Evolutionary conservation across 37 sponge, comb jelly and placozoan genomes (phyloP), one percentile per base, ranked within the genome.

Genomic region (Theonella swinhoei): DNA sequence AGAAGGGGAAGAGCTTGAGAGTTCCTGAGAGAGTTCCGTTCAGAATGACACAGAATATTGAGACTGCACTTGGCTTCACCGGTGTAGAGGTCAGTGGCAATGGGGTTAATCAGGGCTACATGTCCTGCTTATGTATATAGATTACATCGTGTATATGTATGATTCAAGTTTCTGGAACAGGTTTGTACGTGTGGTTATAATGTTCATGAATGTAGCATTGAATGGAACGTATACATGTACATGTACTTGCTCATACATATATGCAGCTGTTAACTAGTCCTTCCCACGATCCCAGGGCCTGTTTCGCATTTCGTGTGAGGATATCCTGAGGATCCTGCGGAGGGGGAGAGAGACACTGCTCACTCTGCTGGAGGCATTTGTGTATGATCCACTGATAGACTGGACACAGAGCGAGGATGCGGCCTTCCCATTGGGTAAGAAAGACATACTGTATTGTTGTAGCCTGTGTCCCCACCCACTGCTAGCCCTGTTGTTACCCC

Each of bases 1-100:
- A 98, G 89, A 98, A 98, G 76, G 99, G 99, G 9, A 74, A 74
- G 70, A 94, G 91, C 43, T 67, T 98, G 41, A 80, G 99, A 17
- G 99, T 98, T 7, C 99, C 99, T 65, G 99, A 98, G 90, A 96
- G 83, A 54, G 99, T 98, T 0, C 97, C 99, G 0, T 98, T 96
- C 75, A 72, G 99, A 78, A 86, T 98, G 89, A 98, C 99, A 24
- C 92, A 96, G 72, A 98, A 98, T 79, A 94, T 98, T 8, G 90
- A 86, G 31, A 30, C 76, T 25, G 99, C 99, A 29, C 90, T 96
- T 64, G 99, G 99, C 17, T 91, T 94, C 80, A 94, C 95, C 61
- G 97, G 95, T 71, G 93, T 98, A 0, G 99, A 98, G 81, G 98
- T 92, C 25, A 58, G 28, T 14, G 54, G 14, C 7, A 14, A 47